Base-by-base conservation (phyloP, 2,113 vertebrate genomes). In the Tretioscincus oriximinensis region DNA sequence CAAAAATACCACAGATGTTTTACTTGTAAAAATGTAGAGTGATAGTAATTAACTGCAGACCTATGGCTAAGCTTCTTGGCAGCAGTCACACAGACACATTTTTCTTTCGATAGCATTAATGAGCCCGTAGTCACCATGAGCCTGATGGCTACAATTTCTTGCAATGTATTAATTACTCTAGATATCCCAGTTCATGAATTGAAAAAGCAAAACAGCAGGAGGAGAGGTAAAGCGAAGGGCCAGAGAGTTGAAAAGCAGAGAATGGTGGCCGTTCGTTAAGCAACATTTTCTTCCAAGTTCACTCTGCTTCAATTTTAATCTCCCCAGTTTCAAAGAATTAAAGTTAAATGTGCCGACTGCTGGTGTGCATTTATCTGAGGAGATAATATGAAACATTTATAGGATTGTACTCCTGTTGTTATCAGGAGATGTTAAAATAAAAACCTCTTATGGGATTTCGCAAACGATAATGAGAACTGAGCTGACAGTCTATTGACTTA, bases 381-480 rank as follows among this genome's bases (percentile, higher is more conserved):
- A 83, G 73, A 24, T 51, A 88, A 84, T 73, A 82, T 81, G 74
- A 86, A 82, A 73, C 9, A 75, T 76, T 84, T 80, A 75, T 2
- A 78, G 31, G 49, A 47, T 88, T 94, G 86, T 70, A 84, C 28
- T 88, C 60, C 70, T 76, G 29, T 28, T 86, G 1, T 24, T 78
- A 76, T 80, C 73, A 64, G 63, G 60, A 86, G 80, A 65, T 14
- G 72, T 72, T 87, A 89, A 89, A 90, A 87, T 78, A 73, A 86
- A 74, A 88, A 28, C 3, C 41, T 45, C 81, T 63, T 77, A n/a
- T 72, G 58, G 49, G 76, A 76, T 86, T 82, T 92, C 78, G 70
- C 80, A 51, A 75, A 11, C 67, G 35, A 86, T 93, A 89, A 85
- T 71, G 76, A 88, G 78, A 75, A 68, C 60, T 82, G 45, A 91